phyloP scores from a whole-genome alignment of 2,888 invertebrate species.

The Candidula unifasciata region DNA sequence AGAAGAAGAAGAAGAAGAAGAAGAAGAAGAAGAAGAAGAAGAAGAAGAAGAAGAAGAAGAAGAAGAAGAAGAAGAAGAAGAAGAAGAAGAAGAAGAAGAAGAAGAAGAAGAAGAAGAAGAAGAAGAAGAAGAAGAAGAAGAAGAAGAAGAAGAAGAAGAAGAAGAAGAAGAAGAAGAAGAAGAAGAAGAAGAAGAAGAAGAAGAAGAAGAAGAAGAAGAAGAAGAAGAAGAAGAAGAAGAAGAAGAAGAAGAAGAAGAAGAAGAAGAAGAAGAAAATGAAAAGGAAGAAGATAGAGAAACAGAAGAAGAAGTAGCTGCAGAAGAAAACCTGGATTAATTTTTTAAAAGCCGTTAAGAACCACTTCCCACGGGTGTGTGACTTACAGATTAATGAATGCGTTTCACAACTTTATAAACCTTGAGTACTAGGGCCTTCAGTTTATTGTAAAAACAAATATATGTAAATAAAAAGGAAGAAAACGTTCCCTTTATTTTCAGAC shows the following conservation, averaged over 20 bases:
- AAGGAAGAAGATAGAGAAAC: too few relatives aligned
- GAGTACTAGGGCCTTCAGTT: too few relatives aligned
- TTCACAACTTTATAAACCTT: too few relatives aligned
- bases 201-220: slow-evolving; percentile 5
- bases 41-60: background rate
- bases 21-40: background rate
- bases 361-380: too few relatives aligned
- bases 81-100: slow-evolving; percentile 10
- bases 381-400: too few relatives aligned
- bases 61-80: background rate
- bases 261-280: background rate
- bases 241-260: slow-evolving; percentile 4
- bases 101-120: background rate
- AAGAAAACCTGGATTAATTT: too few relatives aligned
- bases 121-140: background rate
- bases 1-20: background rate
- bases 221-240: background rate
- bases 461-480: too few relatives aligned
- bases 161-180: background rate
- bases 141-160: background rate
- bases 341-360: too few relatives aligned
- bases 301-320: too few relatives aligned
- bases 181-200: slow-evolving; percentile 2
- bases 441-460: too few relatives aligned
- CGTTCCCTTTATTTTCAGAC: too few relatives aligned